Evolutionary conservation across 2,797 vertebrate genomes (phyloP).

Genomic region (Calcarius lapponicus): DNA sequence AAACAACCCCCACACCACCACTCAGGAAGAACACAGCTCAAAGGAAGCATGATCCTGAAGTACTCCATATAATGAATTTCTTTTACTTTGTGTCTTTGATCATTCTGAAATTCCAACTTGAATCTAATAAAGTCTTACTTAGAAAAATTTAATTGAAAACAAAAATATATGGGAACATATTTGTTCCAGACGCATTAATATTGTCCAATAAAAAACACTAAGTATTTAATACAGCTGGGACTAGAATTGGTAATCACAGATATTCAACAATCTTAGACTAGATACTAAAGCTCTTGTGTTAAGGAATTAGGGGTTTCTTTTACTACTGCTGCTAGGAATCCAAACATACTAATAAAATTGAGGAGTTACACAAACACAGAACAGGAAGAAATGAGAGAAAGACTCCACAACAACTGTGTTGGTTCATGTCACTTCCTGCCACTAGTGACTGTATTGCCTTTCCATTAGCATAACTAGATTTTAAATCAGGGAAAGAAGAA

Average conservation of each 20-base stretch:
- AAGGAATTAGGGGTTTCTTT: background rate
- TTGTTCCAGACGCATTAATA: background rate
- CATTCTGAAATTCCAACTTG: background rate
- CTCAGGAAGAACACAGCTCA: background rate
- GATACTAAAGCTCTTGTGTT: background rate
- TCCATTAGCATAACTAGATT: background rate
- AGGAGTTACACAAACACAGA: background rate
- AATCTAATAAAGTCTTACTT: background rate
- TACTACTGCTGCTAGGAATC: background rate
- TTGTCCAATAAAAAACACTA: background rate
- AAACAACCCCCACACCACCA: background rate
- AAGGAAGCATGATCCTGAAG: background rate
- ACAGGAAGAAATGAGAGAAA: background rate
- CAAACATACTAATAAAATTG: background rate
- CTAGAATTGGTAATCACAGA: background rate
- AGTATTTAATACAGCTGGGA: background rate
- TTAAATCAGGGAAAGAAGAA: background rate
- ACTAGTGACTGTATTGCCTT: background rate
- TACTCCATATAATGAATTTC: background rate
- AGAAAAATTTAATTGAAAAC: background rate
- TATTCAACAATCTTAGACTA: background rate
- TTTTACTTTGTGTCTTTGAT: background rate
- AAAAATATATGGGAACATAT: background rate
- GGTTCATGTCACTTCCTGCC: background rate
- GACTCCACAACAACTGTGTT: background rate